Percentiles rank a stretch among this genome's conserved stretches.
These are phyloP conservation scores for Stomatorhinus walkeri DNA, from an alignment of 2,797 vertebrate species.

Conservation along the genomic window DNA sequence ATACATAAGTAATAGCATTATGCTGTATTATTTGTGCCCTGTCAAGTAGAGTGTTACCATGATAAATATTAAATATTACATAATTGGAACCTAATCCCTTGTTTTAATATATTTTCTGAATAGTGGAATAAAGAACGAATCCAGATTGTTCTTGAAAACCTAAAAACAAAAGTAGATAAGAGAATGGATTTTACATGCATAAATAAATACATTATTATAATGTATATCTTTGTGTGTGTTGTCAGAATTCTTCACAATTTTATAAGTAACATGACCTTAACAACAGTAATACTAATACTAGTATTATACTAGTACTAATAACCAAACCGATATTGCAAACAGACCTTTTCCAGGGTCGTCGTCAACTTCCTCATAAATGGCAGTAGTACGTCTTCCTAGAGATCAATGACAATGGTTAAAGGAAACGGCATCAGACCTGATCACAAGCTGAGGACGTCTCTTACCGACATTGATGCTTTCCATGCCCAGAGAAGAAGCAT, in stretches of 20 bases:
- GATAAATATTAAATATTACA: neutral
- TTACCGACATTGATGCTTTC: neutral
- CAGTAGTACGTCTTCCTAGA: neutral
- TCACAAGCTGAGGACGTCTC: neutral
- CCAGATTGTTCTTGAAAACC: neutral
- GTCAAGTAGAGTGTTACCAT: neutral
- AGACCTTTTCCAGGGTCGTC: neutral
- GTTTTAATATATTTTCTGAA: neutral
- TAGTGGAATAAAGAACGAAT: neutral
- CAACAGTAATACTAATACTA: neutral
- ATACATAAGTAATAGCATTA: neutral
- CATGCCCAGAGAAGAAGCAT: neutral
- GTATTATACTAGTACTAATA: neutral
- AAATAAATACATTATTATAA: neutral
- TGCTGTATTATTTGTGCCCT: neutral
- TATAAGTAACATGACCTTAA: neutral
- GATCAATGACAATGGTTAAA: neutral
- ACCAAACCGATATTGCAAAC: neutral
- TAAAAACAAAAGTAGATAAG: neutral
- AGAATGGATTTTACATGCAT: neutral
- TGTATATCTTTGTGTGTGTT: neutral
- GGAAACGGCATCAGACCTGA: neutral
- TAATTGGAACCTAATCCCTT: neutral
- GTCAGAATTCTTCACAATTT: neutral
- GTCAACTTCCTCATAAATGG: constrained; percentile 15